Percentiles rank a stretch among this genome's conserved stretches.
phyloP scores from a whole-genome alignment of 1,140 invertebrate species.

The Drosophila suzukii region DNA sequence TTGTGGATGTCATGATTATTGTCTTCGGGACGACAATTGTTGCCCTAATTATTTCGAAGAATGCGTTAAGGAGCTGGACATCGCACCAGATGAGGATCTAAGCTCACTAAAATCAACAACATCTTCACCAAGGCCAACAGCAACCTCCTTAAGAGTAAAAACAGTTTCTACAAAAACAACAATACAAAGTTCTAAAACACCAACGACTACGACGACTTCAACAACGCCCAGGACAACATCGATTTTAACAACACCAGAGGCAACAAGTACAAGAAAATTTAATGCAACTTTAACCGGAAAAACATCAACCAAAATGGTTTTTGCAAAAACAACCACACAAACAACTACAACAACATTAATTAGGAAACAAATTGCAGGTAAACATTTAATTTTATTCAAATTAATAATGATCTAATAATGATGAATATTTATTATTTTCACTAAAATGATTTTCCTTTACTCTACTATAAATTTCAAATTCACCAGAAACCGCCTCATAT shows the following conservation, averaged over 20 bases:
- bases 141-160: constrained; percentile 11
- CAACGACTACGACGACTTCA: not conserved
- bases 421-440: not conserved
- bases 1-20: constrained; percentile 62
- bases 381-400: not conserved
- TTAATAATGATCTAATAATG: not conserved
- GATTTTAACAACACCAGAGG: not conserved
- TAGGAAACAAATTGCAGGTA: not conserved
- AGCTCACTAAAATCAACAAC: not conserved
- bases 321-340: constrained; percentile 1
- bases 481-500: constrained; percentile 11
- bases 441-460: not conserved
- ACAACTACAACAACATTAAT: not conserved
- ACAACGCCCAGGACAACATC: constrained; percentile 9
- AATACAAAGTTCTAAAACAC: not conserved
- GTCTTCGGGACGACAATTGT: constrained; percentile 40
- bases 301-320: not conserved
- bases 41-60: constrained; percentile 54
- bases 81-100: not conserved
- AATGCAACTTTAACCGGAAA: not conserved
- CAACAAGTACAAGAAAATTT: constrained; percentile 6
- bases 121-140: constrained; percentile 15
- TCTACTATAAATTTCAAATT: no score
- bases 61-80: constrained; percentile 13
- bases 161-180: not conserved